Conservation (phyloP, 1,140 invertebrate genomes). For the Rhagoletis pomonella region DNA sequence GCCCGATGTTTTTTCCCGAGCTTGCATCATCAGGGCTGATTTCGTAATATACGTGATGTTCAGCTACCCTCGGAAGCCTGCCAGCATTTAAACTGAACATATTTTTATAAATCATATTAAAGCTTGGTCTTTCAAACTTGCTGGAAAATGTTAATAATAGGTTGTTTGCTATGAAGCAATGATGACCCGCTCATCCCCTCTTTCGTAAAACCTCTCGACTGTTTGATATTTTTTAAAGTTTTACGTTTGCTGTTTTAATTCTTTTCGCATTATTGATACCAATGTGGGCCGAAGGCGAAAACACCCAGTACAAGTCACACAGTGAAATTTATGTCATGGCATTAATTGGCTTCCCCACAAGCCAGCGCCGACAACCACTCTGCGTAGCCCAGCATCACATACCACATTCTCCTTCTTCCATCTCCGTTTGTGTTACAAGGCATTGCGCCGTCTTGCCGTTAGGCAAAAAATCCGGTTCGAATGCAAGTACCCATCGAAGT, state of each 20-base stretch:
- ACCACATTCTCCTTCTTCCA: background rate
- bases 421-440: background rate
- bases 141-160: too few relatives aligned
- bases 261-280: slow-evolving; percentile 60
- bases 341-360: slow-evolving; percentile 71
- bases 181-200: too few relatives aligned
- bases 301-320: slow-evolving; percentile 73
- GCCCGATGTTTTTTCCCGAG: too few relatives aligned
- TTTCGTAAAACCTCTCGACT: too few relatives aligned
- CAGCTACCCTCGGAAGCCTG: too few relatives aligned
- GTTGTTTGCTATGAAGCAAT: too few relatives aligned
- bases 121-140: too few relatives aligned
- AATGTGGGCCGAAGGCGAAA: slow-evolving; percentile 73
- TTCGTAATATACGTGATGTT: too few relatives aligned
- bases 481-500: background rate
- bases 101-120: too few relatives aligned
- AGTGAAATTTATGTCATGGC: slow-evolving; percentile 74
- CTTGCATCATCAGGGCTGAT: too few relatives aligned
- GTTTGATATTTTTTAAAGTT: slow-evolving; percentile 63
- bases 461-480: slow-evolving; percentile 10
- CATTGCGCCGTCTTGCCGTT: background rate
- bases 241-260: slow-evolving; percentile 68
- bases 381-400: background rate
- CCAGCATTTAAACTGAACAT: too few relatives aligned
- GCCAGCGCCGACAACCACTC: background rate